phyloP scores from a whole-genome alignment of 2,113 vertebrate species.

The Cyanoliseus patagonus region DNA sequence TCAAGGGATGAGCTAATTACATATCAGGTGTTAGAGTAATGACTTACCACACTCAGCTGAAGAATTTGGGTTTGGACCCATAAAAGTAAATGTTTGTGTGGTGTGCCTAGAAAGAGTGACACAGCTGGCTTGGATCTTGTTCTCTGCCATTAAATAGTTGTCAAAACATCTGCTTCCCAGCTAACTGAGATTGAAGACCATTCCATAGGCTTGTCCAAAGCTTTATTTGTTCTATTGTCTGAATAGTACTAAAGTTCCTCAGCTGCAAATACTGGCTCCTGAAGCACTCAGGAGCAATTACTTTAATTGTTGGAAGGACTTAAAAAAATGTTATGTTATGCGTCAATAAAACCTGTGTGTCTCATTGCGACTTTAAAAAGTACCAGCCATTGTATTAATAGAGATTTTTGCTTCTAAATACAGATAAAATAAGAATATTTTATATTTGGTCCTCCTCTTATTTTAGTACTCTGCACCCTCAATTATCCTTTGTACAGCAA shows the following conservation, averaged over 20 bases:
- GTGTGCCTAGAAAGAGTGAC: not conserved
- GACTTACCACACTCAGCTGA: not conserved
- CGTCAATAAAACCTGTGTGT: rapidly evolving
- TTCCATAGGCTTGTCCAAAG: not conserved
- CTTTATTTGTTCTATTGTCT: not conserved
- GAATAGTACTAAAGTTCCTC: not conserved
- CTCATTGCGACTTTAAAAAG: not conserved
- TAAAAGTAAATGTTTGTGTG: not conserved
- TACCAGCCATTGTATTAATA: not conserved
- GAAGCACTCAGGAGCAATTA: not conserved
- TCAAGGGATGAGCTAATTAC: not conserved
- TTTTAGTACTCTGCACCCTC: not conserved
- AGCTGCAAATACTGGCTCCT: not conserved
- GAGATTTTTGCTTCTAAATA: not conserved
- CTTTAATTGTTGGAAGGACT: not conserved
- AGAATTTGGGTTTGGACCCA: not conserved
- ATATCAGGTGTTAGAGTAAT: not conserved
- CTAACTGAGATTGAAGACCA: not conserved
- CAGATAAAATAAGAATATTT: not conserved
- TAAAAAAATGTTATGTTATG: not conserved
- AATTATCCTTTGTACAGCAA: not conserved
- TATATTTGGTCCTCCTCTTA: not conserved
- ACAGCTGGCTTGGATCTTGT: not conserved
- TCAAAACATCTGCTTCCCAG: not conserved
- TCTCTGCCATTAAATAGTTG: not conserved